A percentile compares a stretch with the other conserved stretches of the same genome.
phyloP scores from a whole-genome alignment of 2,113 vertebrate species.

The Euleptes europaea region DNA sequence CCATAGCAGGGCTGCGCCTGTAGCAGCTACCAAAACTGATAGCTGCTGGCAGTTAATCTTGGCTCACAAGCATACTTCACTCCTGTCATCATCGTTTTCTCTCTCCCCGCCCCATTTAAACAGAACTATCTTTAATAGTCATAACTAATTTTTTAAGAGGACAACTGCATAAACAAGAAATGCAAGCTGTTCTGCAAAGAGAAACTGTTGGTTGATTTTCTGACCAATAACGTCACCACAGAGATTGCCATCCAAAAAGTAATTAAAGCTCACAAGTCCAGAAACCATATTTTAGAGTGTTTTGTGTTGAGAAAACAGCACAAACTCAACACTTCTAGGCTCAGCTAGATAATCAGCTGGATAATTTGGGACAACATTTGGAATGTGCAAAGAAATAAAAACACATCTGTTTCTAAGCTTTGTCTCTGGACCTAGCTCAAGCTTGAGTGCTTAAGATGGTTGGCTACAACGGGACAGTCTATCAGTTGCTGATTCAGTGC shows the following conservation, averaged over 20 bases:
- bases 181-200: background rate
- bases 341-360: no score
- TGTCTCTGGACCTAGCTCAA: no score
- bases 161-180: background rate
- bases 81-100: background rate
- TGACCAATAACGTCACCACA: background rate
- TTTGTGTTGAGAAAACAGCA: no score
- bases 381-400: no score
- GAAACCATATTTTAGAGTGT: background rate
- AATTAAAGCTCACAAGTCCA: background rate
- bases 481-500: no score
- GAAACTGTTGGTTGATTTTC: background rate
- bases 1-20: background rate
- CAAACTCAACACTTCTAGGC: no score
- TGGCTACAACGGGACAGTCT: no score
- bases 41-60: background rate
- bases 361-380: no score
- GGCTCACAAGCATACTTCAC: rapidly evolving
- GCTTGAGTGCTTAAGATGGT: no score
- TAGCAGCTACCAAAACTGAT: background rate
- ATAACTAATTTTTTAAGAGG: background rate
- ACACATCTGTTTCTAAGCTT: no score
- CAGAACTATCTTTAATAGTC: conserved; percentile 18
- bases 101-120: background rate
- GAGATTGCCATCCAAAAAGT: background rate